Conservation (phyloP, 2,113 vertebrate genomes). For the Dromas ardeola region DNA sequence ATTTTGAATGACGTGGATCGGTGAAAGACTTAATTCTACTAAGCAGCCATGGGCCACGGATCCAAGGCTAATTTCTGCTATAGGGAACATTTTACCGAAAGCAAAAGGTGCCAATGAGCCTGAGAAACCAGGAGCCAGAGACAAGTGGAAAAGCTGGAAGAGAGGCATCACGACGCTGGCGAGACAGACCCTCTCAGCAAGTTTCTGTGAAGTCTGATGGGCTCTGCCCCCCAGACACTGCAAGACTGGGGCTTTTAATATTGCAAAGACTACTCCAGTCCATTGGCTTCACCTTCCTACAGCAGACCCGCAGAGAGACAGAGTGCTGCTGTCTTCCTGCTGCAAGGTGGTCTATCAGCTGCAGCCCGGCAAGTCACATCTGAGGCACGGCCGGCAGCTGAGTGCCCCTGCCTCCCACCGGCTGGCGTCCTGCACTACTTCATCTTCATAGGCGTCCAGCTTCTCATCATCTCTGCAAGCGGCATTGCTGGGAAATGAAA, state of each 20-base stretch:
- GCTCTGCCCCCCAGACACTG: not conserved
- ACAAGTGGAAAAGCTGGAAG: not conserved
- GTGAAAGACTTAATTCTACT: not conserved
- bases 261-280: not conserved
- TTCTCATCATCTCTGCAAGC: not conserved
- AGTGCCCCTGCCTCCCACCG: not conserved
- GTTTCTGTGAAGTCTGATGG: not conserved
- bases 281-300: not conserved
- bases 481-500: not conserved
- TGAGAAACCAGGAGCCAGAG: not conserved
- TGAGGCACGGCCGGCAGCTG: not conserved
- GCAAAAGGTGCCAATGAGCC: not conserved
- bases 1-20: not conserved
- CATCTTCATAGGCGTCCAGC: accelerated
- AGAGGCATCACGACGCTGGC: accelerated
- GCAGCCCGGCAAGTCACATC: not conserved
- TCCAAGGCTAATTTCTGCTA: not conserved
- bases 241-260: not conserved
- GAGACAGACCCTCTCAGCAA: not conserved
- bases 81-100: not conserved
- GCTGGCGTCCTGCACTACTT: not conserved
- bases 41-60: not conserved
- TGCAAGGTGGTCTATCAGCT: accelerated
- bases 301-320: not conserved
- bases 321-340: not conserved